Conservation (phyloP, 1,140 invertebrate genomes). For the Delia radicum region DNA sequence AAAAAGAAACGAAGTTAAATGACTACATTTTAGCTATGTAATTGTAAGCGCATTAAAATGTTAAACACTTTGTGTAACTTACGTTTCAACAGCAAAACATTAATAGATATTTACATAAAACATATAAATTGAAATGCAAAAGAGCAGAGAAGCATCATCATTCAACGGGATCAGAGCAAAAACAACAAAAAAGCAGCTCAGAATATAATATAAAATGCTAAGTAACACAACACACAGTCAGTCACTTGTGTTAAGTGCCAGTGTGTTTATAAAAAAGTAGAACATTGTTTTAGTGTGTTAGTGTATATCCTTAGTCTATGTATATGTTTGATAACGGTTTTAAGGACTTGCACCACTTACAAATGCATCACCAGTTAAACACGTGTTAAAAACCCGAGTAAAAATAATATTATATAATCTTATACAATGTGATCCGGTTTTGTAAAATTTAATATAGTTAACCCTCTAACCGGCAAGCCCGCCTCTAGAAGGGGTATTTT, state of each 20-base stretch:
- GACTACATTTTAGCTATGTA: not conserved
- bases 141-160: not conserved
- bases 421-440: no score
- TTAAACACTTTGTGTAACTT: constrained; percentile 4
- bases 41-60: constrained; percentile 17
- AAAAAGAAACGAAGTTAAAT: not conserved
- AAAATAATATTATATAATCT: no score
- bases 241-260: not conserved
- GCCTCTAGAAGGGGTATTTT: no score
- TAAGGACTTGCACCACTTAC: not conserved
- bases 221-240: no score
- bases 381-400: not conserved
- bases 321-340: not conserved
- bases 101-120: not conserved
- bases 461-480: no score
- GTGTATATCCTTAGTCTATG: not conserved
- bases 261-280: no score
- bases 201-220: no score
- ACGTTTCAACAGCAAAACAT: not conserved
- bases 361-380: not conserved
- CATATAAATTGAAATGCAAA: not conserved
- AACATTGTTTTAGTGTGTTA: not conserved
- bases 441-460: no score
- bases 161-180: not conserved
- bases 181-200: no score